Percentiles rank a stretch among this genome's conserved stretches.
Evolutionary conservation across 2,113 vertebrate species (phyloP).

Genomic region (Etheostoma spectabile): DNA sequence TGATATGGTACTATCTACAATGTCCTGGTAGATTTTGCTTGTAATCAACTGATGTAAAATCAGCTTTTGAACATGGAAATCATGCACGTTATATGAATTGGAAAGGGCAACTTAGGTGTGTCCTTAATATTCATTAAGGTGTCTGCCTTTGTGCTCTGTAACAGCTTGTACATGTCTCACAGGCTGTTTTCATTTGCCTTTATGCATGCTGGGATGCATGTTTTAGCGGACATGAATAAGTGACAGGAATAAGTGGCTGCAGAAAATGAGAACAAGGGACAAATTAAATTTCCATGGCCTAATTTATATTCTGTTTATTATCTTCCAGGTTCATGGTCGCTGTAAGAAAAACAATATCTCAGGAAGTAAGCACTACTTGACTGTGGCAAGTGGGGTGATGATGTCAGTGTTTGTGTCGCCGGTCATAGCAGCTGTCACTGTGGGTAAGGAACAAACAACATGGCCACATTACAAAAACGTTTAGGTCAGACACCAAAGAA

Average conservation of each 20-base stretch:
- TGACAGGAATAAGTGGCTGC: not conserved
- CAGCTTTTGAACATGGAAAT: not conserved
- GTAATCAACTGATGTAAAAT: slow-evolving; percentile 4
- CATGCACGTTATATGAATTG: not conserved
- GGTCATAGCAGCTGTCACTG: slow-evolving; percentile 88
- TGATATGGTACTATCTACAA: not conserved
- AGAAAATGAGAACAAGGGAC: slow-evolving; percentile 15
- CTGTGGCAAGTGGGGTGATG: slow-evolving; percentile 89
- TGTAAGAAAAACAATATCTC: slow-evolving; percentile 91
- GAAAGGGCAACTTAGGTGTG: slow-evolving; percentile 1
- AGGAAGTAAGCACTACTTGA: slow-evolving; percentile 91
- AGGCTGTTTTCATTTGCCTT: not conserved
- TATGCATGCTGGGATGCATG: slow-evolving; percentile 5
- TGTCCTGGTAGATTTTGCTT: not conserved
- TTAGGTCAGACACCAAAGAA: not conserved
- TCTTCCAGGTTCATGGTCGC: slow-evolving; percentile 87
- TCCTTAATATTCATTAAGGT: not conserved
- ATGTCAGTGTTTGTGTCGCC: slow-evolving; percentile 91
- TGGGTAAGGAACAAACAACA: slow-evolving; percentile 80
- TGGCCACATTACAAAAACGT: not conserved
- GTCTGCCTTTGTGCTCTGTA: not conserved
- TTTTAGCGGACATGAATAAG: slow-evolving; percentile 8
- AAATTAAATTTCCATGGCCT: slow-evolving; percentile 29
- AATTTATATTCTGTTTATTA: slow-evolving; percentile 46
- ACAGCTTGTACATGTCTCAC: not conserved